These are phyloP conservation scores for Apotomis betuletana DNA, from an alignment of 2,888 invertebrate genomes.

Conservation along the genomic window DNA sequence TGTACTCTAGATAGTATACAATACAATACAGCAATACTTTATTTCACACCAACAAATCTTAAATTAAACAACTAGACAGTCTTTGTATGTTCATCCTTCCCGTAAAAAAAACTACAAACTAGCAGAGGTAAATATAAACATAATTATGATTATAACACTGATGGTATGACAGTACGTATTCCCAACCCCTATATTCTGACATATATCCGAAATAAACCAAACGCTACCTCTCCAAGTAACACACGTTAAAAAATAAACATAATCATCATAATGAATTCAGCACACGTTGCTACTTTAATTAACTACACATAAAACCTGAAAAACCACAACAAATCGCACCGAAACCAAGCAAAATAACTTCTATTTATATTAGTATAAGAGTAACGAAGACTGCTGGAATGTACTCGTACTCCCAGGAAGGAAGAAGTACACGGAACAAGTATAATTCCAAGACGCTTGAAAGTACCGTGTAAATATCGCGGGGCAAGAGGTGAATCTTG, in stretches of 20 bases:
- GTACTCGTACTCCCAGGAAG: constrained; percentile 45
- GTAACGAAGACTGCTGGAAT: constrained; percentile 40
- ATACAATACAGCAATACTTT: too few species aligned
- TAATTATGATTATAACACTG: too few species aligned
- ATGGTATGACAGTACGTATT: neutral
- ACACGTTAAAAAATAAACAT: constrained; percentile 31
- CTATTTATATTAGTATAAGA: neutral
- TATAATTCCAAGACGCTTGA: constrained; percentile 78
- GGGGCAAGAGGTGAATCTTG: constrained; percentile 72
- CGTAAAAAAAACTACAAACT: too few species aligned
- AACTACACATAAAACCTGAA: constrained; percentile 30
- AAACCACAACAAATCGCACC: constrained; percentile 1
- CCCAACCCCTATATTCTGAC: neutral
- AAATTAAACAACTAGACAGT: too few species aligned
- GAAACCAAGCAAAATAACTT: neutral
- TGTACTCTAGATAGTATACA: too few species aligned
- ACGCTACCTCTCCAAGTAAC: neutral
- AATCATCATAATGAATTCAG: constrained; percentile 32
- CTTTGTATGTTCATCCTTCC: too few species aligned
- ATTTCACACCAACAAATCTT: too few species aligned
- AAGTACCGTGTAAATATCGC: constrained; percentile 82
- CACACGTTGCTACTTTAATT: constrained; percentile 36
- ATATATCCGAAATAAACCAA: constrained; percentile 12
- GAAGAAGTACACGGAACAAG: constrained; percentile 76
- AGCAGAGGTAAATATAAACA: too few species aligned